phyloP scores from a whole-genome alignment of 2,888 invertebrate genomes.

The Mythimna pallens region DNA sequence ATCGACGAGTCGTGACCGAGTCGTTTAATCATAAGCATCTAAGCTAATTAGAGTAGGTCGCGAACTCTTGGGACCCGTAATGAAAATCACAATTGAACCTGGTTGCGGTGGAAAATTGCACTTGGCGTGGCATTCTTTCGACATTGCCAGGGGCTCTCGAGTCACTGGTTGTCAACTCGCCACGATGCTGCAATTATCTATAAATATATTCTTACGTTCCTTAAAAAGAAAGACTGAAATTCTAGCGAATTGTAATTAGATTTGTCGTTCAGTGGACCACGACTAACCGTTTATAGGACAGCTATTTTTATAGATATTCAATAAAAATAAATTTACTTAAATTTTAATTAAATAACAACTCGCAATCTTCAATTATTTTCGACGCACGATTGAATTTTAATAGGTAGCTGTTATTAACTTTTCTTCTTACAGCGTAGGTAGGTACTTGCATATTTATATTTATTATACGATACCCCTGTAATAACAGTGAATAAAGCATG shows the following conservation, averaged over 20 bases:
- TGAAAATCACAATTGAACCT: slow-evolving; percentile 89
- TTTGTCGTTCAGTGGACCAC: neutral
- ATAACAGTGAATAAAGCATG: neutral
- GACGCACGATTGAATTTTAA: neutral
- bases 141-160: slow-evolving; percentile 75
- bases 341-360: neutral
- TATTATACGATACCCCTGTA: neutral
- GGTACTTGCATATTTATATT: neutral
- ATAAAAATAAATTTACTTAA: neutral
- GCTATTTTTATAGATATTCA: neutral
- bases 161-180: slow-evolving; percentile 70
- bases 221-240: slow-evolving; percentile 33
- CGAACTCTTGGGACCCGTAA: slow-evolving; percentile 87
- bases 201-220: slow-evolving; percentile 38
- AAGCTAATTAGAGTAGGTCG: slow-evolving; percentile 89
- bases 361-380: neutral
- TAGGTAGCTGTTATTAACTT: neutral
- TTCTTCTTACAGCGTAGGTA: neutral
- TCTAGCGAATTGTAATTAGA: slow-evolving; percentile 14
- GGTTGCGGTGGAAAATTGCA: slow-evolving; percentile 85
- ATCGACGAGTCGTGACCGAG: slow-evolving; percentile 87
- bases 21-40: slow-evolving; percentile 89
- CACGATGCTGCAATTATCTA: slow-evolving; percentile 66
- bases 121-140: slow-evolving; percentile 80
- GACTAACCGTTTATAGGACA: neutral